These are phyloP conservation scores for Sminthurides aquaticus DNA, from an alignment of 2,888 invertebrate species.

Conservation along the genomic window DNA sequence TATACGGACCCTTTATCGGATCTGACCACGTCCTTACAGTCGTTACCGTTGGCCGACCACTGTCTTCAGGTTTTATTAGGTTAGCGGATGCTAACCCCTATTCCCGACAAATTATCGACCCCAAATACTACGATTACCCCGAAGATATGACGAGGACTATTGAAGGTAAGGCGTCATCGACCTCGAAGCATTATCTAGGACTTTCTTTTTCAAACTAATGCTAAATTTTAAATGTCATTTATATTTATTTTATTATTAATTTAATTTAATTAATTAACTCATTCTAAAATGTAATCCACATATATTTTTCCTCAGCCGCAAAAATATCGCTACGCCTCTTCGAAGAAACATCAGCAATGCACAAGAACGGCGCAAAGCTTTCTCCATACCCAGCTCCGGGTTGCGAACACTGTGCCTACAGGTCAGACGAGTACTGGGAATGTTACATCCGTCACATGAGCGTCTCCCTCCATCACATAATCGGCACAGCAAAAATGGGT, in stretches of 20 bases:
- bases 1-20: conserved; percentile 27
- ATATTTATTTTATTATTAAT: too few species aligned
- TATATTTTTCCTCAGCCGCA: conserved; percentile 8
- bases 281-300: too few species aligned
- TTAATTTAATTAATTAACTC: too few species aligned
- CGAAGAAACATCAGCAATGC: conserved; percentile 30
- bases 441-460: conserved; percentile 17
- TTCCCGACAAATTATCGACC: conserved; percentile 15
- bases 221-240: too few species aligned
- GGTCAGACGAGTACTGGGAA: conserved; percentile 29
- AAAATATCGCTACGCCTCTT: conserved; percentile 29
- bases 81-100: conserved; percentile 6
- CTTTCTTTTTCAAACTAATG: too few species aligned
- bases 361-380: conserved; percentile 24
- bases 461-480: conserved; percentile 36
- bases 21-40: conserved; percentile 38
- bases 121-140: conserved; percentile 6
- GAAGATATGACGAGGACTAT: conserved; percentile 8
- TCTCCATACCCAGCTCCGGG: conserved; percentile 33
- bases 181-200: too few species aligned
- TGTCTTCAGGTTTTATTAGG: conserved; percentile 24
- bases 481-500: conserved; percentile 15
- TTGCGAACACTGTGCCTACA: conserved; percentile 32
- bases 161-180: conserved; percentile 20
- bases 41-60: conserved; percentile 33